Base-by-base conservation (phyloP, 2,113 vertebrate species). In the Apaloderma vittatum region DNA sequence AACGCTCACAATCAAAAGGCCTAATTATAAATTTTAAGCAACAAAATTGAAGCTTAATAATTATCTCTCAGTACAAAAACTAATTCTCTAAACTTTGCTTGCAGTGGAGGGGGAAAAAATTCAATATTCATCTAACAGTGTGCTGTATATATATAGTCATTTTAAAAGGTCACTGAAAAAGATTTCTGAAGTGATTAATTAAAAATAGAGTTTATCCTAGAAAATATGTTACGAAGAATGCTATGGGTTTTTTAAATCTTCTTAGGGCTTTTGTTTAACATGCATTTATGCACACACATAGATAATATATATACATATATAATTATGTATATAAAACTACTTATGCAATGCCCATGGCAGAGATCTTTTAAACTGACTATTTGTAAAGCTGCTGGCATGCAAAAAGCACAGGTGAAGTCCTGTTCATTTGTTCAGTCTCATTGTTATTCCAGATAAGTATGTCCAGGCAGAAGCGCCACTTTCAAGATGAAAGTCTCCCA, bases 291-390 rank as follows among this genome's bases (percentile, higher is more conserved):
- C 27, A 54, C 45, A 63, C 13, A 82, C 52, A 91, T 40, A 90
- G 74, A 77, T 89, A 89, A 95, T 84, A 80, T 48, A 92, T 93
- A 93, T 90, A 86, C 81, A 88, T 93, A 93, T 71, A 55, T 89
- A 74, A 32, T 75, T 93, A 91, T 68, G 86, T 95, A 94, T 93
- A 93, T 92, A 86, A 77, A 90, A 85, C 90, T 92, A 91, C 75
- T 96, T 95, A 85, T 86, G 66, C 77, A 82, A 34, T 94, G 26
- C 88, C 95, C 59, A 78, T 87, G 67, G 90, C 88, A 85, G 68
- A 68, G 85, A 88, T 90, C 78, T 97, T 95, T 95, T 95, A 94
- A 96, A 95, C 29, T 88, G 94, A 94, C 80, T 94, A 94, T 93
- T 93, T 49, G 10, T 86, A 89, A 80, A 67, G 67, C 32, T 86